Base-by-base conservation (phyloP, 2,888 invertebrate genomes). In the Philereme vetulata region DNA sequence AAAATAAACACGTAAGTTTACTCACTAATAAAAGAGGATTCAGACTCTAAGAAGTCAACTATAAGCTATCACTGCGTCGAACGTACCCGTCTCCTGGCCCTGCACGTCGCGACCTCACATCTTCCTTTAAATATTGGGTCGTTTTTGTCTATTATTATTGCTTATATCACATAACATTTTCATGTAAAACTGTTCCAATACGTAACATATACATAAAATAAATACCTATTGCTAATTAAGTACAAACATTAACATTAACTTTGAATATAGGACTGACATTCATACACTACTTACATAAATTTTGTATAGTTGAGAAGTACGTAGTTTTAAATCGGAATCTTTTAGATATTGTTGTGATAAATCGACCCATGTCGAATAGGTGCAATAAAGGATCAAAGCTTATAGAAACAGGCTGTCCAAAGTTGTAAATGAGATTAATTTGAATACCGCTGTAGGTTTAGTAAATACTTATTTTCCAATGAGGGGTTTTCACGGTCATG, bases 21-120 rank as follows among this genome's bases (percentile, higher is more conserved):
- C 90, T 89, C 85, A 90, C 90, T 91, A 91, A 90, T 89, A 84
- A 89, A 90, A 91, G 84, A 90, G 88, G 88, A 85, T 89, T 88
- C 88, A 88, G 89, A 89, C 90, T 87, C 85, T 84, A 80, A 83
- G 80, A 55, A 62, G 84, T 85, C 83, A 82, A 82, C 78, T 82
- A 83, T 78, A 80, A 81, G 76, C 75, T 81, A 85, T 81, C 84
- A 85, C 85, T 84, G 86, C 84, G 74, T 78, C 70, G 72, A 69
- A 68, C 74, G 72, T 53, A 70, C 74, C 70, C 72, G 62, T 62
- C 52, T 65, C 40, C 38, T 65, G 60, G 65, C 59, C 61, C 68
- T 71, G 57, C 55, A 52, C 40, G 51, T 66, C 65, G 63, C 72
- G 70, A 72, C 71, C 75, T 74, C 70, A 67, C 74, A 76, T 78